Conservation (phyloP, 2,888 invertebrate species). For the Ecdyonurus torrentis region DNA sequence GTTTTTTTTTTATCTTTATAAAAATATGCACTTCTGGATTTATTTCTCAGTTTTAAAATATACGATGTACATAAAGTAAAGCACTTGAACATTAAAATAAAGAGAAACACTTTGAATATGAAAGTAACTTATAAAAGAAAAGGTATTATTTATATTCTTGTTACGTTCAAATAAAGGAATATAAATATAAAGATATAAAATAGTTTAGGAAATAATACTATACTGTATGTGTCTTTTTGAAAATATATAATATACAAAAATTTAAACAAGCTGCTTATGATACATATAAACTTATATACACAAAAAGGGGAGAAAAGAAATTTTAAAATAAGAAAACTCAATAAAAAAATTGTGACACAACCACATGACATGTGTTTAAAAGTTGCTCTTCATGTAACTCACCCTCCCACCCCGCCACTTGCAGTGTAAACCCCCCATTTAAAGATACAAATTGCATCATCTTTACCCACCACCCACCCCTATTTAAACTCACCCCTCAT, state of each 20-base stretch:
- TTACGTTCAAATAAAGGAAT: too few species aligned
- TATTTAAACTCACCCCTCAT: not conserved
- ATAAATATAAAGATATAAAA: too few species aligned
- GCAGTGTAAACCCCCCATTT: not conserved
- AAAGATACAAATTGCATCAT: not conserved
- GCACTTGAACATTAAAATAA: not conserved
- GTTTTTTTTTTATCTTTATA: not conserved
- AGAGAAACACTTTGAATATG: not conserved
- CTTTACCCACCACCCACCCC: not conserved
- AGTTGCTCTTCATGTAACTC: not conserved
- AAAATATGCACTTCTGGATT: not conserved
- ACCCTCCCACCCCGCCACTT: not conserved
- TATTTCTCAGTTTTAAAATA: not conserved
- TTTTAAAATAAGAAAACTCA: not conserved
- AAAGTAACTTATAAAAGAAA: too few species aligned
- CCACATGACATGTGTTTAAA: conserved; percentile 2
- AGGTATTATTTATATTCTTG: too few species aligned
- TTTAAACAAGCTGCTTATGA: not conserved
- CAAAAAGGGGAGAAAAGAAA: not conserved
- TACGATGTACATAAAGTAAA: not conserved
- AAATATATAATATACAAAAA: too few species aligned
- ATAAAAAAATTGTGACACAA: conserved; percentile 3
- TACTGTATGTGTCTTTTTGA: too few species aligned
- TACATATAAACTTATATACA: too few species aligned
- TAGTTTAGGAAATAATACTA: too few species aligned